Base-by-base conservation (phyloP, 2,888 invertebrate genomes). In the Eristalinus aeneus region DNA sequence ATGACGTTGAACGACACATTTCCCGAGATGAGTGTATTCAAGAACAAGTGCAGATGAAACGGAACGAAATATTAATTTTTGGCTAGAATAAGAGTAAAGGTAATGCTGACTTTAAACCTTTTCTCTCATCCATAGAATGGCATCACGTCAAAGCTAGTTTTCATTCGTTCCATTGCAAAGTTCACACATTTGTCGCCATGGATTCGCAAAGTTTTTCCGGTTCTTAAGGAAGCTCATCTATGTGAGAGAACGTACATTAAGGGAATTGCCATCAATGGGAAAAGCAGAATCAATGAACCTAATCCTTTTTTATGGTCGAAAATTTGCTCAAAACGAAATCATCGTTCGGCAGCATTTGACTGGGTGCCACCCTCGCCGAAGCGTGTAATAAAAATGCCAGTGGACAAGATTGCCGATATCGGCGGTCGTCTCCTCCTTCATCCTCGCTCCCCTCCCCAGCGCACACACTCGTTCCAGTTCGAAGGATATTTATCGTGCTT, bases 241-340 rank as follows among this genome's bases (percentile, higher is more conserved):
- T 39, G 32, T 8, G 36, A 8, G 56, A 27, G 27, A 27, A 27
- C n/a, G n/a, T 12, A n/a, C 11, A 6, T 54, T 39, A 11, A 39
- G 20, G 11, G 31, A 46, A 36, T 31, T 72, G 67, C 16, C 72
- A 54, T 68, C 68, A 76, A 67, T 76, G 56, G 53, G 76, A 56
- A 61, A 56, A 16, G 53, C 65, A 60, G 71, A 65, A 76, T 71
- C 32, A 34, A 63, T 63, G 34, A 56, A 32, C 75, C 32, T 79
- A 75, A 79, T 84, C 75, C 71, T 65, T 10, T 75, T 79, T 84
- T 75, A 84, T 84, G 58, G 58, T n/a, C 58, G 36, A 69, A 58
- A 63, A 64, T 69, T 11, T 36, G 27, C 1, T 36, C 22, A 71
- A 73, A 72, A 64, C 67, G 46, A 67, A 81, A 71, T 12, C n/a